A percentile compares a stretch with the other conserved stretches of the same genome.
Conservation (phyloP, 2,797 vertebrate genomes). For the Rhadinocentrus ornatus region DNA sequence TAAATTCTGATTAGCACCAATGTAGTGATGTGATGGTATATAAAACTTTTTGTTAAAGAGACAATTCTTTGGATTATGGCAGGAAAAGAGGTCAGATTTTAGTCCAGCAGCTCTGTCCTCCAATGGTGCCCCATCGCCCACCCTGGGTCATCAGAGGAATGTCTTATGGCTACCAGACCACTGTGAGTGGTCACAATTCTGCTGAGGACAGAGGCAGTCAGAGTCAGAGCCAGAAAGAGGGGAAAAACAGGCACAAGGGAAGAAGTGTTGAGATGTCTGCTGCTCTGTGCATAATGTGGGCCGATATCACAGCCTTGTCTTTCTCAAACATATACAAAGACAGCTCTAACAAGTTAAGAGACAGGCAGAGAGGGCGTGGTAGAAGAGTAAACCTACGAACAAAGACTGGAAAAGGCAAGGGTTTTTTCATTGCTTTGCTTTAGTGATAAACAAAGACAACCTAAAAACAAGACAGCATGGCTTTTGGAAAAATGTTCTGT, state of each 20-base stretch:
- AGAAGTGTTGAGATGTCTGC: slow-evolving; percentile 50
- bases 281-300: slow-evolving; percentile 45
- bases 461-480: neutral
- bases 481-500: slow-evolving; percentile 22
- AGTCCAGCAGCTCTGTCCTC: slow-evolving; percentile 44
- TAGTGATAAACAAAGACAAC: slow-evolving; percentile 12
- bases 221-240: slow-evolving; percentile 25
- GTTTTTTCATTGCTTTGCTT: neutral
- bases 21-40: slow-evolving; percentile 28
- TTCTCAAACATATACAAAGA: slow-evolving; percentile 65
- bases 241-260: slow-evolving; percentile 18
- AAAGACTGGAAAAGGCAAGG: slow-evolving; percentile 30
- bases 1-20: slow-evolving; percentile 37
- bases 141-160: slow-evolving; percentile 68
- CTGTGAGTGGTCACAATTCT: slow-evolving; percentile 69
- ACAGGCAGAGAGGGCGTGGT: slow-evolving; percentile 31
- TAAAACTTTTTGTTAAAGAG: slow-evolving; percentile 33
- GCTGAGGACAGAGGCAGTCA: slow-evolving; percentile 44
- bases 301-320: slow-evolving; percentile 49
- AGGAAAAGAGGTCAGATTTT: slow-evolving; percentile 67
- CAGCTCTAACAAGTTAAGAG: slow-evolving; percentile 60
- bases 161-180: slow-evolving; percentile 50
- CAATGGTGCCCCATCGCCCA: slow-evolving; percentile 57
- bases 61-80: slow-evolving; percentile 45
- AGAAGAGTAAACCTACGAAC: slow-evolving; percentile 31